Evolutionary conservation across 2,888 invertebrate species (phyloP).

Genomic region (Abscondita cerata): DNA sequence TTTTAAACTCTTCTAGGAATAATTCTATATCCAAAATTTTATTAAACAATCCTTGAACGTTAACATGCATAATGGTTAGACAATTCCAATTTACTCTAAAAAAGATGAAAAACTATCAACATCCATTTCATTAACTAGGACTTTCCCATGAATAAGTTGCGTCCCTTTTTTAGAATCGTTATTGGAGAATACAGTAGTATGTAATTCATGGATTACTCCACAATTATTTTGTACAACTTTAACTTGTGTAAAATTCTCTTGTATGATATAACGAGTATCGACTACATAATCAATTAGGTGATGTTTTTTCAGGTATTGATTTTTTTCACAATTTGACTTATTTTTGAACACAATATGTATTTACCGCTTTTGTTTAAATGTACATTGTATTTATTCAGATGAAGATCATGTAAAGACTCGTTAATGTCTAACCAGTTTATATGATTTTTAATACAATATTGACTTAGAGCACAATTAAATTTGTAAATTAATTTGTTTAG

Average conservation of each 20-base stretch:
- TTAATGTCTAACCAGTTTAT: slow-evolving; percentile 2
- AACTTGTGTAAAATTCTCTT: neutral
- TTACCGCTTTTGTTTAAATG: neutral
- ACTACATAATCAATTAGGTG: neutral
- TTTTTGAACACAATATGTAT: too few species aligned
- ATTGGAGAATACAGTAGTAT: neutral
- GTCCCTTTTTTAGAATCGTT: neutral
- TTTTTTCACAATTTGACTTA: too few species aligned
- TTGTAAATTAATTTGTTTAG: slow-evolving; percentile 2
- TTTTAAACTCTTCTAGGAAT: neutral
- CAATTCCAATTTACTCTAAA: neutral
- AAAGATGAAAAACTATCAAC: neutral
- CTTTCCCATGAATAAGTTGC: neutral
- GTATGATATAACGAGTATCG: neutral
- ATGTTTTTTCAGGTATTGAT: too few species aligned
- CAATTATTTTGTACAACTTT: neutral
- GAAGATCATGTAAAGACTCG: neutral
- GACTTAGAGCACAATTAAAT: neutral
- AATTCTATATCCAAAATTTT: neutral
- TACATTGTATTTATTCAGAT: neutral
- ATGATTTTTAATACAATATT: neutral
- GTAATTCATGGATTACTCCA: neutral
- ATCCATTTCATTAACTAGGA: neutral
- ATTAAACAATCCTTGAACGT: neutral
- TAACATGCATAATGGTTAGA: neutral